phyloP scores from a whole-genome alignment of 2,797 vertebrate genomes.

The Ceyx erithaca region DNA sequence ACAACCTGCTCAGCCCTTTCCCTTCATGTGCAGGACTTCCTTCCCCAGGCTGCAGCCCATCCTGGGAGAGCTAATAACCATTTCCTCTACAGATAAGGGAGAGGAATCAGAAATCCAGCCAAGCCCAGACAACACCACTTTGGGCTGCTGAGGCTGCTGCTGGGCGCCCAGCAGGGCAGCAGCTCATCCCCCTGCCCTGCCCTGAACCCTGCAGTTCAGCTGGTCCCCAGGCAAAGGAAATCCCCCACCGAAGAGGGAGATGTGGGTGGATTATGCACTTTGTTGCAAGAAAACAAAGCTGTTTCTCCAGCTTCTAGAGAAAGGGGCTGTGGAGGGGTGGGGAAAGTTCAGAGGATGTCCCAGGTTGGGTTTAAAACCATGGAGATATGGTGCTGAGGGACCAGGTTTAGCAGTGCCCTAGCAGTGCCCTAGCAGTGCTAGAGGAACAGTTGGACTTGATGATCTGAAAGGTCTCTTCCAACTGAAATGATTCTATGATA shows the following conservation, averaged over 20 bases:
- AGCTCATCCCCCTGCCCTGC: not conserved
- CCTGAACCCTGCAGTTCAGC: fast-evolving
- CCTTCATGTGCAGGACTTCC: not conserved
- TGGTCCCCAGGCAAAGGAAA: slow-evolving; percentile 40
- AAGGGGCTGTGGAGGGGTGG: fast-evolving
- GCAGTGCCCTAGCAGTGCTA: not conserved
- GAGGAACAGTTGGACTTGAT: not conserved
- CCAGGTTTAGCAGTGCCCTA: not conserved
- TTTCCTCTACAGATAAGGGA: not conserved
- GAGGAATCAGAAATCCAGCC: not conserved
- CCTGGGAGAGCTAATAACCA: not conserved
- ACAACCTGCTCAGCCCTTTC: not conserved
- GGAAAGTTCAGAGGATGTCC: not conserved
- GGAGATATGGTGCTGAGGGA: not conserved
- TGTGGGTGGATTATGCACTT: not conserved
- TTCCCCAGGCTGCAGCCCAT: not conserved
- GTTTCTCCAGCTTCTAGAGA: not conserved
- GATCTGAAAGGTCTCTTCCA: not conserved
- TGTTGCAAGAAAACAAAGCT: not conserved
- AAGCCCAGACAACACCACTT: not conserved
- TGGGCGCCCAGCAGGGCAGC: not conserved
- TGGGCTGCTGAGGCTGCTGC: not conserved
- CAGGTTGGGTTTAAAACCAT: not conserved
- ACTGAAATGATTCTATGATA: not conserved
- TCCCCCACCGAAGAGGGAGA: not conserved